phyloP scores from a whole-genome alignment of 2,888 invertebrate species.

The Platycheirus albimanus region DNA sequence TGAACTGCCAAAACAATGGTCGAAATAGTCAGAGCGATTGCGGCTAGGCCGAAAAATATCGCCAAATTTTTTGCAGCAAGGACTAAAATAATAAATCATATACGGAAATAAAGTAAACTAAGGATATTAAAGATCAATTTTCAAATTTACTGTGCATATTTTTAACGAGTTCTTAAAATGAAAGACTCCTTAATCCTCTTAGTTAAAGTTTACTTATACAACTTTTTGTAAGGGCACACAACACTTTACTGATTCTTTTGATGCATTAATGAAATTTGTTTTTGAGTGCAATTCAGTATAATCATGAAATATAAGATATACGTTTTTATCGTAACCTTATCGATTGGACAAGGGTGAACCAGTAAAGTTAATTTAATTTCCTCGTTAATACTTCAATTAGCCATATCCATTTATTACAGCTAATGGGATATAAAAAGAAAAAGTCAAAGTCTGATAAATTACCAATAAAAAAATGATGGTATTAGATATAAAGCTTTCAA shows the following conservation, averaged over 20 bases:
- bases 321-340: conserved; percentile 53
- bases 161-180: too few relatives aligned
- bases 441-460: conserved; percentile 6
- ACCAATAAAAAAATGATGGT: not conserved
- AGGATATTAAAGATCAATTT: too few relatives aligned
- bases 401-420: conserved; percentile 38
- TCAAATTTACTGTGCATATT: conserved; percentile 51
- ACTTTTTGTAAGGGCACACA: conserved; percentile 31
- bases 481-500: too few relatives aligned
- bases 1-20: conserved; percentile 84
- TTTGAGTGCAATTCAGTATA: conserved; percentile 80
- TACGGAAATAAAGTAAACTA: not conserved
- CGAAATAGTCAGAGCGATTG: conserved; percentile 83
- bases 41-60: conserved; percentile 78
- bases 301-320: conserved; percentile 43
- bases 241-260: conserved; percentile 31
- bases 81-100: conserved; percentile 70
- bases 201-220: not conserved
- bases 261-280: conserved; percentile 78
- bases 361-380: conserved; percentile 28
- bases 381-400: not conserved
- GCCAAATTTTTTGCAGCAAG: conserved; percentile 78
- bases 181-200: not conserved
- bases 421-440: conserved; percentile 6
- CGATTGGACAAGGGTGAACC: not conserved